Conservation (phyloP, 2,797 vertebrate species). For the Poeciliopsis presidionis region DNA sequence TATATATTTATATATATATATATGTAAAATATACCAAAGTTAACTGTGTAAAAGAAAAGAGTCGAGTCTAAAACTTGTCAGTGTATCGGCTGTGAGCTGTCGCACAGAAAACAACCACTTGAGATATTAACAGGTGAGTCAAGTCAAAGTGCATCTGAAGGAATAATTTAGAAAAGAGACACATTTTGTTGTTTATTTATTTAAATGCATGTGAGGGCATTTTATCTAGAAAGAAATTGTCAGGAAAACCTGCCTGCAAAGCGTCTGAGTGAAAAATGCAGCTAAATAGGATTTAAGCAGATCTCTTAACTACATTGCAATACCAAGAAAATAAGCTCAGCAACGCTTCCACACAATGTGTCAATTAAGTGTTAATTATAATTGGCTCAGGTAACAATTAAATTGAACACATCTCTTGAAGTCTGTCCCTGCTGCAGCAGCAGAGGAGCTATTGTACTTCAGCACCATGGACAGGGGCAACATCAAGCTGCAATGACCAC, state of each 20-base stretch:
- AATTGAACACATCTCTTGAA: conserved; percentile 5
- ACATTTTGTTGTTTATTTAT: neutral
- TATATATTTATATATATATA: no score
- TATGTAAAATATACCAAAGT: neutral
- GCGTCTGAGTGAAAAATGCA: neutral
- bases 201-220: neutral
- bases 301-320: neutral
- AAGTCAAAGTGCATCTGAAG: neutral
- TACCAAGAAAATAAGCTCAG: neutral
- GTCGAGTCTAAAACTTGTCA: neutral
- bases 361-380: neutral
- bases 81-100: neutral
- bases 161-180: neutral
- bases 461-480: conserved; percentile 67
- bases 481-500: neutral
- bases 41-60: neutral
- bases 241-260: neutral
- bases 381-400: neutral
- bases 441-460: conserved; percentile 26
- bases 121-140: neutral
- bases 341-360: neutral
- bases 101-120: neutral
- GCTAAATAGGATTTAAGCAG: neutral
- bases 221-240: neutral
- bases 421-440: neutral